phyloP scores from a whole-genome alignment of 2,888 invertebrate genomes.

The Perizoma flavofasciatum region DNA sequence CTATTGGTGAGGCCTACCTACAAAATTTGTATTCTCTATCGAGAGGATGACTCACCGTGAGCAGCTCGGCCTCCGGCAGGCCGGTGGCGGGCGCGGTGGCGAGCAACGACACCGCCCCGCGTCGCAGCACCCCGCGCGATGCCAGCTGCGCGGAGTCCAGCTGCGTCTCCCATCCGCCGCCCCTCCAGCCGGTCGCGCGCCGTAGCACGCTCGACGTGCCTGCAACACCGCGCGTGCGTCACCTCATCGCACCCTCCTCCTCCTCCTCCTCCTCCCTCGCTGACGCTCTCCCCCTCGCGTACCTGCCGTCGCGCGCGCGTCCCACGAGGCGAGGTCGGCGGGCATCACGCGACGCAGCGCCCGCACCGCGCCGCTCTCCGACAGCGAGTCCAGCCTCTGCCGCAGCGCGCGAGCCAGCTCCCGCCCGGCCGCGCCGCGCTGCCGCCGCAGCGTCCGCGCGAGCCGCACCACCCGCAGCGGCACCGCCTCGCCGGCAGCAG shows the following conservation, averaged over 20 bases:
- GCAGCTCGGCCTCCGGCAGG: conserved; percentile 37
- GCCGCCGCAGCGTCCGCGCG: conserved; percentile 40
- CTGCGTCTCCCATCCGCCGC: conserved; percentile 46
- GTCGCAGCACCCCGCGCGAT: conserved; percentile 57
- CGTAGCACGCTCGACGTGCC: conserved; percentile 54
- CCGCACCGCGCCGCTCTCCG: conserved; percentile 36
- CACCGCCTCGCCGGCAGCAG: conserved; percentile 28
- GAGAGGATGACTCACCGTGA: conserved; percentile 15
- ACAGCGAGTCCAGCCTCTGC: conserved; percentile 53
- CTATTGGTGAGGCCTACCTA: too few species aligned
- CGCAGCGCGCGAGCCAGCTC: conserved; percentile 66
- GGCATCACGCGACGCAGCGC: conserved; percentile 41
- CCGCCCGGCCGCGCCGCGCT: conserved; percentile 39
- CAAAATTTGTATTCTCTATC: too few species aligned
- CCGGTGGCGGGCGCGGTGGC: conserved; percentile 28
- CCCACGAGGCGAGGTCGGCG: conserved; percentile 44
- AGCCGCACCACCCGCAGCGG: conserved; percentile 43
- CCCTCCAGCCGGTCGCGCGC: conserved; percentile 49
- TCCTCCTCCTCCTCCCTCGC: too few species aligned
- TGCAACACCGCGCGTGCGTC: conserved; percentile 17
- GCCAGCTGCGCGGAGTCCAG: conserved; percentile 64
- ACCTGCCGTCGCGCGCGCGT: conserved; percentile 41
- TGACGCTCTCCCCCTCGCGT: conserved; percentile 36
- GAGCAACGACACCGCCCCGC: conserved; percentile 53
- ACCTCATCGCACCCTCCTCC: conserved; percentile 14